phyloP scores from a whole-genome alignment of 2,888 invertebrate genomes.

The Drosophila putrida region DNA sequence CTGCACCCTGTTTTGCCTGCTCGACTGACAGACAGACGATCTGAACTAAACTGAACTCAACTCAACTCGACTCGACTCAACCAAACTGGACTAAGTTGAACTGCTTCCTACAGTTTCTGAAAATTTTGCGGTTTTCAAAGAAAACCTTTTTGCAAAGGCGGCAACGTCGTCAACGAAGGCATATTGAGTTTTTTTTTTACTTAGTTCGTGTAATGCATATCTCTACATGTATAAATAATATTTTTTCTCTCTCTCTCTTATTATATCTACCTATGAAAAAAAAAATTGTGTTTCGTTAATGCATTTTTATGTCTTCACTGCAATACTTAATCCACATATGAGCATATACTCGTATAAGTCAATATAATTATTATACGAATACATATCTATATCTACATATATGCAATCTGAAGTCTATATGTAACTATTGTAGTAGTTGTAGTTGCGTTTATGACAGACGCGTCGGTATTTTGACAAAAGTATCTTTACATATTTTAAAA shows the following conservation, averaged over 20 bases:
- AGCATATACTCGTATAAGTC: neutral
- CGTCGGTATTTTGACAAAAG: neutral
- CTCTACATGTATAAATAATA: slow-evolving; percentile 52
- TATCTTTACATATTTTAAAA: too few relatives aligned
- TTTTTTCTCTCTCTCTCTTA: slow-evolving; percentile 37
- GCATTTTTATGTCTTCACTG: slow-evolving; percentile 77
- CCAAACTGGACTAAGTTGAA: slow-evolving; percentile 34
- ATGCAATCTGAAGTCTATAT: neutral
- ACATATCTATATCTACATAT: too few relatives aligned
- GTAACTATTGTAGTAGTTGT: neutral
- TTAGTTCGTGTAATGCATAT: slow-evolving; percentile 62
- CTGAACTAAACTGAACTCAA: slow-evolving; percentile 3
- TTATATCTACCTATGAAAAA: slow-evolving; percentile 14
- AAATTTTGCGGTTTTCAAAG: slow-evolving; percentile 75
- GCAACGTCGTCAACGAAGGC: slow-evolving; percentile 19
- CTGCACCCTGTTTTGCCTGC: slow-evolving; percentile 53
- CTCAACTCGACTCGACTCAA: slow-evolving; percentile 23
- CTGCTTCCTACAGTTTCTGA: slow-evolving; percentile 70
- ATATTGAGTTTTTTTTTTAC: slow-evolving; percentile 50
- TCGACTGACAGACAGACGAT: slow-evolving; percentile 4
- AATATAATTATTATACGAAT: neutral
- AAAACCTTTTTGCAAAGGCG: slow-evolving; percentile 61
- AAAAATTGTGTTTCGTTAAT: slow-evolving; percentile 38
- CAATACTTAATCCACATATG: slow-evolving; percentile 29
- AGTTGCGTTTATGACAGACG: neutral